phyloP scores from a whole-genome alignment of 1,140 invertebrate species.

The Thereuonema tuberculata region DNA sequence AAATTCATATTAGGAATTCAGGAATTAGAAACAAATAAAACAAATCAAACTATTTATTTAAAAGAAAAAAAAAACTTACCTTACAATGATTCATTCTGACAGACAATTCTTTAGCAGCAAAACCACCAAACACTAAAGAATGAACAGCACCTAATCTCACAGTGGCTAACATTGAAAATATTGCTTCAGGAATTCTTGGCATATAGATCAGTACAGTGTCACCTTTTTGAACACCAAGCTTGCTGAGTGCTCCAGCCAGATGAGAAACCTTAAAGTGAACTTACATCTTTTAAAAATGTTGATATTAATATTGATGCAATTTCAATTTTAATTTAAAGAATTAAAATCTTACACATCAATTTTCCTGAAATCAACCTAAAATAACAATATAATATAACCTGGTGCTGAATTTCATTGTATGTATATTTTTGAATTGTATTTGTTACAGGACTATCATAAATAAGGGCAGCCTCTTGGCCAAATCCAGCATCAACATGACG shows the following conservation, averaged over 20 bases:
- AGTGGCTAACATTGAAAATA: slow-evolving; percentile 69
- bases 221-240: slow-evolving; percentile 56
- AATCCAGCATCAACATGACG: slow-evolving; percentile 65
- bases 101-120: slow-evolving; percentile 71
- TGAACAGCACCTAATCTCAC: slow-evolving; percentile 69
- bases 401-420: slow-evolving; percentile 60
- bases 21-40: too few species aligned
- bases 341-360: neutral
- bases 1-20: too few species aligned
- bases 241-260: slow-evolving; percentile 57
- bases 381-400: too few species aligned
- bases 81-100: slow-evolving; percentile 68
- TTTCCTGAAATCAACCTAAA: neutral
- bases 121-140: slow-evolving; percentile 78
- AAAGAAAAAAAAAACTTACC: slow-evolving; percentile 42
- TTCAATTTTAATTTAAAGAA: neutral
- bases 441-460: slow-evolving; percentile 79
- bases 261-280: slow-evolving; percentile 46
- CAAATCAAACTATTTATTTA: too few species aligned
- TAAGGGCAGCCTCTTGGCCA: slow-evolving; percentile 56
- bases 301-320: slow-evolving; percentile 7
- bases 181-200: slow-evolving; percentile 75
- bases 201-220: slow-evolving; percentile 77
- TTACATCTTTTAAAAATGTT: slow-evolving; percentile 10
- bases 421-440: slow-evolving; percentile 56